phyloP scores from a whole-genome alignment of 2,113 vertebrate genomes.

The Muscicapa adusta region DNA sequence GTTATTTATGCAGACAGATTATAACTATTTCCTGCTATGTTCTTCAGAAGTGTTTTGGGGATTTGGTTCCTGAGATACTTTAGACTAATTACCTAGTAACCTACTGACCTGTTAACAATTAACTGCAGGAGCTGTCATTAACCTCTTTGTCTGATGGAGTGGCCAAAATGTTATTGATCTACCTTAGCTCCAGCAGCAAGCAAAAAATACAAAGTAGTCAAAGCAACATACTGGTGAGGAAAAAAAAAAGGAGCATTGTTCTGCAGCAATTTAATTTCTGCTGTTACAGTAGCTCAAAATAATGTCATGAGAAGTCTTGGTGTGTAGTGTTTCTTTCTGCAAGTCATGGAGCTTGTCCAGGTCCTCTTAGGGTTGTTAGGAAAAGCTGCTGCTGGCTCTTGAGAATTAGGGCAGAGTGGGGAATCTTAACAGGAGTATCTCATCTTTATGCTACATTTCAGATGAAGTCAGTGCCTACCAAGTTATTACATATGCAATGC shows the following conservation, averaged over 20 bases:
- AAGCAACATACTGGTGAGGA: not conserved
- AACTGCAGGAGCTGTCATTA: conserved; percentile 65
- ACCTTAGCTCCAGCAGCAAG: not conserved
- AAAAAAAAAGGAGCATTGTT: not conserved
- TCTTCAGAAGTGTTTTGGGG: conserved; percentile 1
- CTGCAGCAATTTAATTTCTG: not conserved
- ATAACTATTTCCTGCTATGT: not conserved
- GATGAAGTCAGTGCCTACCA: not conserved
- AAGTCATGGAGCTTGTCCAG: not conserved
- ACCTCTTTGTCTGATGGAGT: conserved; percentile 41
- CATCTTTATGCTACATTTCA: not conserved
- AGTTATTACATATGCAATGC: not conserved
- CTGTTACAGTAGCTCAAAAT: not conserved
- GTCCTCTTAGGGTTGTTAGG: not conserved
- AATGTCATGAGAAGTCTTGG: not conserved
- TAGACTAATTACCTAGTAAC: conserved; percentile 63
- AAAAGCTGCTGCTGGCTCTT: not conserved
- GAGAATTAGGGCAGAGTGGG: not conserved
- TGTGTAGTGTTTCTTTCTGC: not conserved
- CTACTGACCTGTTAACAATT: conserved; percentile 50
- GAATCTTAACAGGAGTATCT: not conserved
- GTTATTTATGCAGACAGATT: not conserved
- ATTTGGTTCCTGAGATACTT: conserved; percentile 17
- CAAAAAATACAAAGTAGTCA: not conserved
- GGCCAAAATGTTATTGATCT: conserved; percentile 12